Percentiles rank a stretch among this genome's conserved stretches.
Evolutionary conservation across 2,888 invertebrate genomes (phyloP).

Genomic region (Tribolium freemani): DNA sequence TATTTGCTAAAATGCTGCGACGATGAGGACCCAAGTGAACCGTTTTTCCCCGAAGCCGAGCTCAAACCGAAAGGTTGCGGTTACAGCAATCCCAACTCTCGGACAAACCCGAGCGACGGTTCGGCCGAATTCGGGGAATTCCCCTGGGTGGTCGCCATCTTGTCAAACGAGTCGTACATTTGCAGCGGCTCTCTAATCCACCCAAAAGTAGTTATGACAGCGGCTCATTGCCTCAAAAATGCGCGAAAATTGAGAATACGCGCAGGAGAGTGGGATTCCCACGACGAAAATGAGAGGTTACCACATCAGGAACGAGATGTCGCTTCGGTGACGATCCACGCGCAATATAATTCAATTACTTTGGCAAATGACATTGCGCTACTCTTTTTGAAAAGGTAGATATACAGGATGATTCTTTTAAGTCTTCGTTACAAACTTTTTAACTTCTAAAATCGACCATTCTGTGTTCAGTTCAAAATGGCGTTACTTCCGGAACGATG

Average conservation of each 20-base stretch:
- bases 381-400: slow-evolving; percentile 42
- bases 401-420: too few species aligned
- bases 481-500: too few species aligned
- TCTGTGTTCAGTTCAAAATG: too few species aligned
- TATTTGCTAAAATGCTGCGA: slow-evolving; percentile 10
- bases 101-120: not conserved
- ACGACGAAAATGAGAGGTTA: slow-evolving; percentile 76
- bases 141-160: slow-evolving; percentile 19
- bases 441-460: too few species aligned
- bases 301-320: slow-evolving; percentile 80
- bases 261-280: slow-evolving; percentile 87
- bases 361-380: slow-evolving; percentile 53
- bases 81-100: not conserved
- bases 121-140: slow-evolving; percentile 11
- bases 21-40: not conserved
- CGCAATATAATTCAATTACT: slow-evolving; percentile 42
- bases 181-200: slow-evolving; percentile 85
- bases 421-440: too few species aligned
- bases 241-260: slow-evolving; percentile 65
- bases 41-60: not conserved
- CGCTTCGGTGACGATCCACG: slow-evolving; percentile 49
- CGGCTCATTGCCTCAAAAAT: slow-evolving; percentile 78
- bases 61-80: not conserved
- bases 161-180: not conserved
- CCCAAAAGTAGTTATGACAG: slow-evolving; percentile 79